Percentiles rank a stretch among this genome's conserved stretches.
Evolutionary conservation across 1,140 invertebrate genomes (phyloP).

Genomic region (Delia radicum): DNA sequence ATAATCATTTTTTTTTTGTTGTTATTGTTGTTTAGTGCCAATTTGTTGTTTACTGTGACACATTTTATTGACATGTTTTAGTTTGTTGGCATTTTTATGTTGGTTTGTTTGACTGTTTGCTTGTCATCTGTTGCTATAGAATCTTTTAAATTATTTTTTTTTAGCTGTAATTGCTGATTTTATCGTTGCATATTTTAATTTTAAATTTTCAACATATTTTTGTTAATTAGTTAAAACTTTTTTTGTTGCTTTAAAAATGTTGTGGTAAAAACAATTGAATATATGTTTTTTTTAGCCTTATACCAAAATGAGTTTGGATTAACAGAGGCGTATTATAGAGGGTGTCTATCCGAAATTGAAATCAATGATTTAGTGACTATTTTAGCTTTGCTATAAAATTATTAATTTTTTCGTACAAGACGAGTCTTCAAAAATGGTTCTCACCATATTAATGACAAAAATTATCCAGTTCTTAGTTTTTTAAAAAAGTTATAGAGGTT

Average conservation of each 20-base stretch:
- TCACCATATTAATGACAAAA: too few relatives aligned
- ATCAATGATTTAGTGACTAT: neutral
- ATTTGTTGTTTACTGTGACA: constrained; percentile 4
- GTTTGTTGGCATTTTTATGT: neutral
- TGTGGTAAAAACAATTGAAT: too few relatives aligned
- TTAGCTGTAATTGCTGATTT: neutral
- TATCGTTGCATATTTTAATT: neutral
- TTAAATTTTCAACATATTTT: constrained; percentile 4
- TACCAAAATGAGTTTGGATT: neutral
- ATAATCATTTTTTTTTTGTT: neutral
- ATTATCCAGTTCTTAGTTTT: too few relatives aligned
- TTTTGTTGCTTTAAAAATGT: neutral
- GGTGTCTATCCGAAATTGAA: too few relatives aligned
- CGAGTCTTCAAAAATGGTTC: too few relatives aligned
- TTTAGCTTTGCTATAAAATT: neutral
- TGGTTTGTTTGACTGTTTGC: neutral
- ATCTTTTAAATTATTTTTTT: constrained; percentile 7
- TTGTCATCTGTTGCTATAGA: constrained; percentile 19
- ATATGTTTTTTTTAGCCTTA: neutral
- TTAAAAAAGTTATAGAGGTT: too few relatives aligned
- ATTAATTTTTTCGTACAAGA: too few relatives aligned
- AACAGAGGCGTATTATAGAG: too few relatives aligned
- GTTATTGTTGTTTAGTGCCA: neutral
- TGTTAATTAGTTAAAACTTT: neutral
- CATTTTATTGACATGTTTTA: constrained; percentile 17